phyloP scores from a whole-genome alignment of 2,888 invertebrate species.

The Chrysolina haemoptera region DNA sequence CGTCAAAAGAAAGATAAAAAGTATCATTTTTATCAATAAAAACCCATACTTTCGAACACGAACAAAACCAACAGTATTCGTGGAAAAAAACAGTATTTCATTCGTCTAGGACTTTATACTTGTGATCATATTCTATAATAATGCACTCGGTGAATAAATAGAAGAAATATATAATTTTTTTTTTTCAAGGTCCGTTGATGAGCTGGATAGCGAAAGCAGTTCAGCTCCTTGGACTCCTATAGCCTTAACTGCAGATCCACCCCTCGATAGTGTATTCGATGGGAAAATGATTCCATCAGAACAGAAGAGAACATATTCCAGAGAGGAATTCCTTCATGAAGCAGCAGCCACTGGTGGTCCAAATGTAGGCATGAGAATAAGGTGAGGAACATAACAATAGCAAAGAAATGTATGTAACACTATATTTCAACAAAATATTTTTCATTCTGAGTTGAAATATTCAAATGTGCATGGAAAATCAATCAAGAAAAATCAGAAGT shows the following conservation, averaged over 20 bases:
- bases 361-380: slow-evolving; percentile 69
- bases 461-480: no score
- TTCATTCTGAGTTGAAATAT: no score
- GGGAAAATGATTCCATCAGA: slow-evolving; percentile 56
- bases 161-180: neutral
- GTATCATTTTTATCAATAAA: no score
- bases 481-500: neutral
- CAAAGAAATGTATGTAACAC: no score
- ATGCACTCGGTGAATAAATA: neutral
- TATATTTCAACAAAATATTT: no score
- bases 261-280: slow-evolving; percentile 56
- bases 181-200: slow-evolving; percentile 66
- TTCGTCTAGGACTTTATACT: no score
- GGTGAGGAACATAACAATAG: slow-evolving; percentile 58
- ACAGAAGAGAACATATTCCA: slow-evolving; percentile 76
- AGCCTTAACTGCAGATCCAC: slow-evolving; percentile 59
- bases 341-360: slow-evolving; percentile 81
- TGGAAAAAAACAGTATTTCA: no score
- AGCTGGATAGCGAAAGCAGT: slow-evolving; percentile 70
- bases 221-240: slow-evolving; percentile 68
- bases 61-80: no score
- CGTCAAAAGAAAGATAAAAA: no score
- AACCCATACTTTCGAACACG: no score
- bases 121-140: no score
- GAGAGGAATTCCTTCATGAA: slow-evolving; percentile 84